A percentile compares a stretch with the other conserved stretches of the same genome.
Conservation (phyloP, 1,140 invertebrate species). For the Brachionus angularis region DNA sequence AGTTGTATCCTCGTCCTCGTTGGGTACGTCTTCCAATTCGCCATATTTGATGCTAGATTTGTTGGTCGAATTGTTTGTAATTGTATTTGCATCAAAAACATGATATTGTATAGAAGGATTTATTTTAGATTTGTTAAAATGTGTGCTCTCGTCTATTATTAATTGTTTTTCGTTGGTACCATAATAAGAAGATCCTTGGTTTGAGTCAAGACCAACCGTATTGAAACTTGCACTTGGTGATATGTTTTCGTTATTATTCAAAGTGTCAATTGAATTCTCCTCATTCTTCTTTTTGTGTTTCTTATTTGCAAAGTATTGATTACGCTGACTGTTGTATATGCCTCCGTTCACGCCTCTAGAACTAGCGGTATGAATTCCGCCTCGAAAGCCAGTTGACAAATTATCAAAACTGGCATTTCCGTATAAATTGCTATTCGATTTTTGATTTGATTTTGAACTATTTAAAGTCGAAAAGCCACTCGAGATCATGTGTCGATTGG, state of each 20-base stretch:
- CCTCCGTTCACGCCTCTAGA: constrained; percentile 11
- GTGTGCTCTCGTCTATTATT: background rate
- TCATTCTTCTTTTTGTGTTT: constrained; percentile 14
- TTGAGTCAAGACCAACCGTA: constrained; percentile 13
- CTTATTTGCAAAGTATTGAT: constrained; percentile 35
- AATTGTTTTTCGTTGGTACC: background rate
- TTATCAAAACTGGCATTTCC: background rate
- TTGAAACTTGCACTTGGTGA: constrained; percentile 13
- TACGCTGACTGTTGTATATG: constrained; percentile 37
- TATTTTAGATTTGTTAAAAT: constrained; percentile 2
- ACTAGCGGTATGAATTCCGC: background rate
- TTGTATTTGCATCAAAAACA: constrained; percentile 33
- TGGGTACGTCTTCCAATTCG: background rate
- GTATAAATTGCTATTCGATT: background rate
- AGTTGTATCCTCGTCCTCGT: constrained; percentile 21
- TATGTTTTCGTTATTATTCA: background rate
- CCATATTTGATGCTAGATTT: no score
- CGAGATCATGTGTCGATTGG: constrained; percentile 25
- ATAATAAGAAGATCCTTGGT: background rate
- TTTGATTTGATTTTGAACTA: background rate
- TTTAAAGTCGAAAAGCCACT: constrained; percentile 20
- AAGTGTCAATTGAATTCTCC: background rate
- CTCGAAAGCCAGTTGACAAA: background rate
- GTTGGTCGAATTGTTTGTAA: no score
- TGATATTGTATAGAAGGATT: constrained; percentile 40